A percentile compares a stretch with the other conserved stretches of the same genome.
Evolutionary conservation across 1,140 invertebrate genomes (phyloP).

Genomic region (Cherax quadricarinatus): DNA sequence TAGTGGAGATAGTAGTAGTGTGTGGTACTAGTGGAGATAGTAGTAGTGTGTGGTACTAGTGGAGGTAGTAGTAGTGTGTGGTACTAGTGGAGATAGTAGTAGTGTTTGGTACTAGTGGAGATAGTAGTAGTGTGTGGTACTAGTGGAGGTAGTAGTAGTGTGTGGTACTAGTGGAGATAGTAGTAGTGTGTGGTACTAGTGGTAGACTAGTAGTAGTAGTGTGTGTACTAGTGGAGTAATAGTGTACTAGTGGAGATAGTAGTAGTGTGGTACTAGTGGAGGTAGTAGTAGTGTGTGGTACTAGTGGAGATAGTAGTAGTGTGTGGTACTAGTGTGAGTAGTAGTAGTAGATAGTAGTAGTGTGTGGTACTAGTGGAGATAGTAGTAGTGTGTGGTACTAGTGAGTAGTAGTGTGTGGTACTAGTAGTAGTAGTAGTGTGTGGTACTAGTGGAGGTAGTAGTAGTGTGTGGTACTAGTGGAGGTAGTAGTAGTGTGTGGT

Average conservation of each 20-base stretch:
- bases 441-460: background rate
- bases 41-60: background rate
- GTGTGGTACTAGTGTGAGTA: no score
- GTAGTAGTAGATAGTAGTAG: background rate
- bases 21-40: background rate
- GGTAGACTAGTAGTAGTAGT: background rate
- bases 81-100: background rate
- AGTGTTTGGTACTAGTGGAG: no score
- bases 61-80: background rate
- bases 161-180: no score
- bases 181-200: background rate
- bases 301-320: background rate
- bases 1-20: background rate
- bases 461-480: background rate
- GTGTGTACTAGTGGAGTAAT: background rate
- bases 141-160: background rate
- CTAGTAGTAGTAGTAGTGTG: background rate
- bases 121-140: background rate
- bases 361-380: background rate
- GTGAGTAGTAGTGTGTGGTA: background rate
- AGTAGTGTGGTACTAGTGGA: background rate
- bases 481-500: background rate
- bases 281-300: background rate
- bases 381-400: background rate
- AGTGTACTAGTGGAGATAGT: background rate